phyloP scores from a whole-genome alignment of 2,888 invertebrate genomes.

The Elysia crispata region DNA sequence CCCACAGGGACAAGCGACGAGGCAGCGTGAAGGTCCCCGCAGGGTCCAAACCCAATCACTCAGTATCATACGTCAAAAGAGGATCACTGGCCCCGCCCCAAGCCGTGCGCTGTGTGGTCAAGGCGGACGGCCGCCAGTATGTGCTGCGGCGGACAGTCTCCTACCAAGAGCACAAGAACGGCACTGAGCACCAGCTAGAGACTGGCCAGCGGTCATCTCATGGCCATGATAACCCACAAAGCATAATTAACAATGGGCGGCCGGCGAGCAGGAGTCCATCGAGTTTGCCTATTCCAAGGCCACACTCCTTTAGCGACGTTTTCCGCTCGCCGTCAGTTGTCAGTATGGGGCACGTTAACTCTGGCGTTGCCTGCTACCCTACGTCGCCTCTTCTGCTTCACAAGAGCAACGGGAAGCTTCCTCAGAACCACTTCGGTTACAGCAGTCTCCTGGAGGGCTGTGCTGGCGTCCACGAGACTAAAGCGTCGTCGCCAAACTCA shows the following conservation, averaged over 20 bases:
- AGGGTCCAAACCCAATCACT: neutral
- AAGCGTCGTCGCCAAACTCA: neutral
- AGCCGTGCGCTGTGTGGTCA: conserved; percentile 45
- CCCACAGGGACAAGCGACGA: conserved; percentile 61
- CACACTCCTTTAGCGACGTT: neutral
- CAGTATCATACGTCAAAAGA: conserved; percentile 18
- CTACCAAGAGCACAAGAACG: conserved; percentile 44
- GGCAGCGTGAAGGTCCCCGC: conserved; percentile 56
- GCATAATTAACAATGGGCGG: too few relatives aligned
- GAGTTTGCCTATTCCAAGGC: neutral
- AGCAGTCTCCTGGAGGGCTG: neutral
- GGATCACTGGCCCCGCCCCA: neutral
- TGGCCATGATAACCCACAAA: conserved; percentile 56
- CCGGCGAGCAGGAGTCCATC: too few relatives aligned
- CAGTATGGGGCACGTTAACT: neutral
- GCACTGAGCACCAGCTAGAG: conserved; percentile 11
- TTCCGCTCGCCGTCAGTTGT: neutral
- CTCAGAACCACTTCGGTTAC: neutral
- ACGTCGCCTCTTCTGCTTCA: conserved; percentile 3
- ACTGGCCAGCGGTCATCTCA: conserved; percentile 37
- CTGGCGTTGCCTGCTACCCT: conserved; percentile 10
- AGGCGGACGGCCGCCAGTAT: conserved; percentile 43
- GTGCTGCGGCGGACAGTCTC: conserved; percentile 53
- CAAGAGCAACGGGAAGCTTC: neutral
- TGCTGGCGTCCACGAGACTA: neutral